Evolutionary conservation across 2,113 vertebrate genomes (phyloP).

Genomic region (Hippocampus guttulatus): DNA sequence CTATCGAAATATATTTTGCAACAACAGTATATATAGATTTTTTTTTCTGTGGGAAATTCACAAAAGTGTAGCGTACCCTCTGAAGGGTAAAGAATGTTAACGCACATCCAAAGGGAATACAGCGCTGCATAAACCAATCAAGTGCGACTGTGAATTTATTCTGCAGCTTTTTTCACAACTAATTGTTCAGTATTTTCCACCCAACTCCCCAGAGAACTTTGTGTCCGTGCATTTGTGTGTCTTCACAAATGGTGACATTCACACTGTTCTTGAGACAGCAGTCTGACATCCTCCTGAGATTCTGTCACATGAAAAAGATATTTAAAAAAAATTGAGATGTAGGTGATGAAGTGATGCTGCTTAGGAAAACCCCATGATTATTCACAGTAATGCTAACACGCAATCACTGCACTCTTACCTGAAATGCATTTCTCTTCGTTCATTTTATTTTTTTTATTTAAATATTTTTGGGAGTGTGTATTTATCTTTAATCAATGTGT

Average conservation of each 20-base stretch:
- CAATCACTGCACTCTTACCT: too few species aligned
- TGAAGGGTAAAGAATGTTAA: conserved; percentile 6
- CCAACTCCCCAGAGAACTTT: not conserved
- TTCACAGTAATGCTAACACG: too few species aligned
- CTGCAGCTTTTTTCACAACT: conserved; percentile 11
- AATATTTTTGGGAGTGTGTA: too few species aligned
- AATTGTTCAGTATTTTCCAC: not conserved
- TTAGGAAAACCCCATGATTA: not conserved
- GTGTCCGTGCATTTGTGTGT: not conserved
- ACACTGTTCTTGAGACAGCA: not conserved
- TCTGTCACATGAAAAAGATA: not conserved
- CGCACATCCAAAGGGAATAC: conserved; percentile 5
- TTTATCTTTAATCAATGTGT: not conserved
- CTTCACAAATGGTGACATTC: not conserved
- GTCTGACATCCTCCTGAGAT: conserved; percentile 2
- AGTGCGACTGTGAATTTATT: conserved; percentile 8
- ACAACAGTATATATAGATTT: not conserved
- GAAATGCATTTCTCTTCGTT: not conserved
- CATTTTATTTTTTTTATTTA: not conserved
- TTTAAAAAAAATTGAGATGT: not conserved
- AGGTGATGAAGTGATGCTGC: not conserved
- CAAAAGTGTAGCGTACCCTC: not conserved
- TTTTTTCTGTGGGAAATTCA: not conserved
- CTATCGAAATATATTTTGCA: not conserved
- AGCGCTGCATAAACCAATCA: conserved; percentile 16